A percentile compares a stretch with the other conserved stretches of the same genome.
phyloP scores from a whole-genome alignment of 2,888 invertebrate species.

The Sipunculus nudus region DNA sequence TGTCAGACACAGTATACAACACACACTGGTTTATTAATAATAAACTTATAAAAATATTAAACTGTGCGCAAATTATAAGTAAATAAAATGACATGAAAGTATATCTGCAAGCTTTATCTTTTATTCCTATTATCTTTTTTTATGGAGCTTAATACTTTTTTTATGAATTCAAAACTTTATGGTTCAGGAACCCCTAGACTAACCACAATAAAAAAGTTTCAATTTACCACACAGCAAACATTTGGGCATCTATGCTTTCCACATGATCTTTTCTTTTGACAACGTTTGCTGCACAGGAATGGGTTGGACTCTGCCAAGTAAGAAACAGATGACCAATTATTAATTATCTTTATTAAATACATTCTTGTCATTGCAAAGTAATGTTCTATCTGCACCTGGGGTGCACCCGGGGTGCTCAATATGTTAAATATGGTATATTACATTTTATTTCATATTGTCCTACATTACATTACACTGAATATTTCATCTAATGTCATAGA shows the following conservation, averaged over 20 bases:
- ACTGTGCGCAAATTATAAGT: too few relatives aligned
- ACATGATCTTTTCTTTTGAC: constrained; percentile 75
- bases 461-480: neutral
- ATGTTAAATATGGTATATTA: neutral
- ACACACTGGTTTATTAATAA: too few relatives aligned
- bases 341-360: too few relatives aligned
- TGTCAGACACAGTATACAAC: too few relatives aligned
- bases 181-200: too few relatives aligned
- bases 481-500: neutral
- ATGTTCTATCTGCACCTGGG: constrained; percentile 34
- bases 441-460: neutral
- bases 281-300: constrained; percentile 82
- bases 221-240: constrained; percentile 79
- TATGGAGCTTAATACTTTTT: too few relatives aligned
- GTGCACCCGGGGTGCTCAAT: neutral
- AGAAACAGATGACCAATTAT: constrained; percentile 2
- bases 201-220: neutral
- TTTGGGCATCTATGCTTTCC: constrained; percentile 80
- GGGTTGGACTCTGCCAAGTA: constrained; percentile 30
- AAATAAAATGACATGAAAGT: too few relatives aligned
- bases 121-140: too few relatives aligned
- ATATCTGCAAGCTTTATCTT: too few relatives aligned
- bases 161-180: too few relatives aligned
- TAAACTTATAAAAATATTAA: too few relatives aligned
- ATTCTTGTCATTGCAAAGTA: constrained; percentile 32